Conservation (phyloP, 2,888 invertebrate species). For the Eristalinus aeneus region DNA sequence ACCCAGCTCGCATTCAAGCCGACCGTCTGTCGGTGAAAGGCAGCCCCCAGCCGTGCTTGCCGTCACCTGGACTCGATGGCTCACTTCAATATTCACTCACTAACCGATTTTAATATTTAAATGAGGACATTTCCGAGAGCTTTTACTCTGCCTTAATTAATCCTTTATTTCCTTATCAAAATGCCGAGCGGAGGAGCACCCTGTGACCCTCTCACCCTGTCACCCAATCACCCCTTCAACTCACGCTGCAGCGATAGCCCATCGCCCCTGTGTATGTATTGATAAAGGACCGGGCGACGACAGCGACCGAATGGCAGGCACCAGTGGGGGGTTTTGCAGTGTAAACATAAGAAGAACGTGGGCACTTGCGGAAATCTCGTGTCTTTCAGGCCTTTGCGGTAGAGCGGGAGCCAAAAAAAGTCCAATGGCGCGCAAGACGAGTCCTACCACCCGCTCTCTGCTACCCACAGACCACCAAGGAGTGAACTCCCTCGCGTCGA, state of each 20-base stretch:
- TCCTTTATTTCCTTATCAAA: constrained; percentile 56
- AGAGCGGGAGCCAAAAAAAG: constrained; percentile 22
- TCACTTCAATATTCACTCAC: constrained; percentile 57
- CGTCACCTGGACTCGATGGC: constrained; percentile 1
- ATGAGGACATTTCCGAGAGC: constrained; percentile 57
- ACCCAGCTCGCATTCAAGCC: background rate
- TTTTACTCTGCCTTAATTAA: constrained; percentile 55
- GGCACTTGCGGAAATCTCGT: constrained; percentile 21
- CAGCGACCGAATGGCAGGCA: background rate
- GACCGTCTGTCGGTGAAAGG: background rate
- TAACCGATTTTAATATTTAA: constrained; percentile 63
- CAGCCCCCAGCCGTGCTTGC: background rate
- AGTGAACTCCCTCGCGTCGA: background rate
- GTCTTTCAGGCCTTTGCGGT: background rate
- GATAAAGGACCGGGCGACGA: constrained; percentile 6
- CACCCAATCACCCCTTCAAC: background rate
- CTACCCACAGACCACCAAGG: background rate
- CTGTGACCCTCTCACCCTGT: no score
- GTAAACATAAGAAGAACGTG: constrained; percentile 24
- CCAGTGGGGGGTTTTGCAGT: background rate
- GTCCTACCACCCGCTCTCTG: constrained; percentile 8
- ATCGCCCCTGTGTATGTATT: constrained; percentile 28
- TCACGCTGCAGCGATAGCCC: background rate
- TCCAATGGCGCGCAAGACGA: background rate
- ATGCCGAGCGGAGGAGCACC: constrained; percentile 30